These are phyloP conservation scores for Ylistrum balloti DNA, from an alignment of 1,140 invertebrate genomes.

Conservation along the genomic window DNA sequence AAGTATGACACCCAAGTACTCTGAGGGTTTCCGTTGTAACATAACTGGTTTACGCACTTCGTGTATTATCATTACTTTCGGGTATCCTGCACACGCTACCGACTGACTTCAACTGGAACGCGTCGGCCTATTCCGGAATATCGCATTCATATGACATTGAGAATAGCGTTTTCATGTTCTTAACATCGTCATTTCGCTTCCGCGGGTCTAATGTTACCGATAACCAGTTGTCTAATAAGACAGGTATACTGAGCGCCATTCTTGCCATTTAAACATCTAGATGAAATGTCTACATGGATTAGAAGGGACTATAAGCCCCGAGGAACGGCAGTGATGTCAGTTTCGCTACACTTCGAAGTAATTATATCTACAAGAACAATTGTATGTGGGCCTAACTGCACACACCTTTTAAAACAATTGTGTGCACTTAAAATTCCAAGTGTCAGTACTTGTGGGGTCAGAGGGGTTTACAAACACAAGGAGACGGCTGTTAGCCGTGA, in stretches of 20 bases:
- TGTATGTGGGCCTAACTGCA: slow-evolving; percentile 1
- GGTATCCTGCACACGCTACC: not conserved
- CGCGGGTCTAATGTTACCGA: too few species aligned
- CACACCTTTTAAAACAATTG: slow-evolving; percentile 29
- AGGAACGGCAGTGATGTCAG: not conserved
- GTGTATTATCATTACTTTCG: not conserved
- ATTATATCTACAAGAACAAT: slow-evolving; percentile 8
- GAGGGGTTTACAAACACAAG: not conserved
- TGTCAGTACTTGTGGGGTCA: slow-evolving; percentile 3
- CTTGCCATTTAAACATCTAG: not conserved
- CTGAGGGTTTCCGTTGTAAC: not conserved
- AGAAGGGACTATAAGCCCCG: too few species aligned
- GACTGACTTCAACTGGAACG: too few species aligned
- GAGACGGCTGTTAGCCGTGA: not conserved
- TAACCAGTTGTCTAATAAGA: not conserved
- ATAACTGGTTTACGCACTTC: not conserved
- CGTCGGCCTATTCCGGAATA: too few species aligned
- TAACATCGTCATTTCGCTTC: too few species aligned
- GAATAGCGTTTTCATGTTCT: too few species aligned
- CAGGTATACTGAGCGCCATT: not conserved
- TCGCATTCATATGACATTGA: too few species aligned
- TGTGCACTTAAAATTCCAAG: slow-evolving; percentile 21
- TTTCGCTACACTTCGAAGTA: not conserved
- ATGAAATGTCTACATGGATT: too few species aligned
- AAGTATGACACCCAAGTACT: slow-evolving; percentile 38